phyloP scores from a whole-genome alignment of 2,888 invertebrate species.

The Heliconius aoede region DNA sequence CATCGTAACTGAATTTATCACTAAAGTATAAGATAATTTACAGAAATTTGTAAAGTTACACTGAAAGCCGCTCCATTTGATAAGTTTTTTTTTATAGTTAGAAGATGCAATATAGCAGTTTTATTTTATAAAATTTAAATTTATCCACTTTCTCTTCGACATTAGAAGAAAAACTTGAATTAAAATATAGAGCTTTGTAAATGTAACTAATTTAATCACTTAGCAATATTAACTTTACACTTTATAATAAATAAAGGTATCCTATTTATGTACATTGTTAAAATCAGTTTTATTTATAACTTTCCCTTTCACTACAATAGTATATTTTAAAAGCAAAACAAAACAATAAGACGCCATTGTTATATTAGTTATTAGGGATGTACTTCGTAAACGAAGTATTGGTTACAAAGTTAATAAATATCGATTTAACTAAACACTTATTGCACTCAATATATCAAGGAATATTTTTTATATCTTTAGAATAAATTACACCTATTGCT shows the following conservation, averaged over 20 bases:
- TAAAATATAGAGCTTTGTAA: background rate
- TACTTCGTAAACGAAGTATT: background rate
- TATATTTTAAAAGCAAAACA: slow-evolving; percentile 34
- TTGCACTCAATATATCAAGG: background rate
- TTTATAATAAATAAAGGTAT: background rate
- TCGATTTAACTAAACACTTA: background rate
- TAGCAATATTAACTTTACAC: background rate
- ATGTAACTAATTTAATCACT: background rate
- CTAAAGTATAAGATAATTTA: background rate
- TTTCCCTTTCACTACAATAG: slow-evolving; percentile 22
- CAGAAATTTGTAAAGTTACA: background rate
- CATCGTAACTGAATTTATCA: background rate
- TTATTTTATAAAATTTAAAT: slow-evolving; percentile 2
- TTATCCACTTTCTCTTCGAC: slow-evolving; percentile 5
- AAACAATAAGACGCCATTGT: slow-evolving; percentile 28
- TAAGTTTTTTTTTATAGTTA: background rate
- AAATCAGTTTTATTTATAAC: slow-evolving; percentile 8
- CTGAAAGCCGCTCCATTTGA: background rate
- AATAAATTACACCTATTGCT: background rate
- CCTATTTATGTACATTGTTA: slow-evolving; percentile 1
- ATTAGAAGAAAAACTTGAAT: background rate
- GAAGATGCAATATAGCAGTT: background rate
- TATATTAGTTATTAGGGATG: slow-evolving; percentile 30
- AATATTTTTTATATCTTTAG: background rate
- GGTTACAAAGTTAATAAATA: background rate